Evolutionary conservation across 2,797 vertebrate genomes (phyloP).

Genomic region (Lutjanus campechanus): DNA sequence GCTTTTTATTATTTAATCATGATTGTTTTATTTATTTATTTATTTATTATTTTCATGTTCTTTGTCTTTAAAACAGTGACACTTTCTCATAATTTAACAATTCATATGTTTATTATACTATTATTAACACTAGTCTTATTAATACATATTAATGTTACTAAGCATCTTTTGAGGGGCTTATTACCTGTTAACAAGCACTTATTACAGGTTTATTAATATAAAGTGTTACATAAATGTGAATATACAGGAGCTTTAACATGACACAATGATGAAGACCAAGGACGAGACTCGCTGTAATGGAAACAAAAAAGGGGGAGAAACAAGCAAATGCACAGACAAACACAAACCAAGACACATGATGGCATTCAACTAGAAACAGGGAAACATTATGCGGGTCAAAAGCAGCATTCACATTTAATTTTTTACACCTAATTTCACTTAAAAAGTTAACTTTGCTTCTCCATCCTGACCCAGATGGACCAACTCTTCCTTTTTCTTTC

Average conservation of each 20-base stretch:
- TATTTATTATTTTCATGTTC: too few species aligned
- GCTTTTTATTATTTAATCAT: too few species aligned
- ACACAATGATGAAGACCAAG: conserved; percentile 25
- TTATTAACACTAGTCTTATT: too few species aligned
- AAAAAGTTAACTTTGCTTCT: conserved; percentile 48
- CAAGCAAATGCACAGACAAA: conserved; percentile 45
- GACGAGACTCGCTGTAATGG: conserved; percentile 33
- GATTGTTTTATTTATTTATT: too few species aligned
- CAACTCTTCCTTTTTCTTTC: conserved; percentile 21
- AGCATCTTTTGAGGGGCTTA: too few species aligned
- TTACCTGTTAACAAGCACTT: too few species aligned
- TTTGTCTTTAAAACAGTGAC: too few species aligned
- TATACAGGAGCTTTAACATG: conserved; percentile 10
- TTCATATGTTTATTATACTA: too few species aligned
- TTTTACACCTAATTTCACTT: conserved; percentile 46
- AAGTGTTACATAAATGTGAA: not conserved
- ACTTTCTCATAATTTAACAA: too few species aligned
- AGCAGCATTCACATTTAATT: conserved; percentile 32
- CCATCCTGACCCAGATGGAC: conserved; percentile 64
- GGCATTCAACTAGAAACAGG: conserved; percentile 37
- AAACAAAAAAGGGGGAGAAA: conserved; percentile 8
- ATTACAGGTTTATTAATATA: too few species aligned
- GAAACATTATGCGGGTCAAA: conserved; percentile 46
- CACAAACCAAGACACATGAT: conserved; percentile 50
- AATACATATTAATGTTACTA: too few species aligned